Conservation (phyloP, 2,113 vertebrate genomes). For the Myocastor coypus region DNA sequence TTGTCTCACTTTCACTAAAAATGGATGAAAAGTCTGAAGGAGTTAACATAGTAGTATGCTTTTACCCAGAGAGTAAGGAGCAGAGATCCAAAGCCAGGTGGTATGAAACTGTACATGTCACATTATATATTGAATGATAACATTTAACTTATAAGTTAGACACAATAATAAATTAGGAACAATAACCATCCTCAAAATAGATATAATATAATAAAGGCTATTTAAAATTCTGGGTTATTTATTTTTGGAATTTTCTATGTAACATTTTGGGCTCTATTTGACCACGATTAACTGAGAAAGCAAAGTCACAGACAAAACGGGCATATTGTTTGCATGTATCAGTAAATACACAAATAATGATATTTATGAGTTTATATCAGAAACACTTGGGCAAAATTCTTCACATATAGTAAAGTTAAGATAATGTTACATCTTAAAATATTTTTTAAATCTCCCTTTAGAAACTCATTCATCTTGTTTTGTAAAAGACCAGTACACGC, state of each 20-base stretch:
- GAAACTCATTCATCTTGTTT: constrained; percentile 24
- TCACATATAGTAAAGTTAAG: neutral
- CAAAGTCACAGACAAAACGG: neutral
- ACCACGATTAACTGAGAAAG: neutral
- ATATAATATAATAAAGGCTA: neutral
- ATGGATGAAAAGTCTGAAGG: neutral
- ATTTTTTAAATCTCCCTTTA: constrained; percentile 25
- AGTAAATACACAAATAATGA: neutral
- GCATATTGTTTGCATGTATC: too few relatives aligned
- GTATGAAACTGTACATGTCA: neutral
- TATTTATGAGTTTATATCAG: neutral
- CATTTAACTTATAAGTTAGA: too few relatives aligned
- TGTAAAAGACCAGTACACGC: neutral
- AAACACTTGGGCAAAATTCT: neutral
- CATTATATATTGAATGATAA: neutral
- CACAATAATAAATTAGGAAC: neutral
- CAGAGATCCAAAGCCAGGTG: neutral
- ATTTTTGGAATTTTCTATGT: neutral
- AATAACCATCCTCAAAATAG: neutral
- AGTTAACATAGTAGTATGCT: neutral
- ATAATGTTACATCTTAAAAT: neutral
- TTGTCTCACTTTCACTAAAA: neutral
- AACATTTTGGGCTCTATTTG: neutral
- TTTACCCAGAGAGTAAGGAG: neutral
- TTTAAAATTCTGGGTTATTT: neutral